Conservation (phyloP, 1,140 invertebrate species). For the Parapsyche elsis region DNA sequence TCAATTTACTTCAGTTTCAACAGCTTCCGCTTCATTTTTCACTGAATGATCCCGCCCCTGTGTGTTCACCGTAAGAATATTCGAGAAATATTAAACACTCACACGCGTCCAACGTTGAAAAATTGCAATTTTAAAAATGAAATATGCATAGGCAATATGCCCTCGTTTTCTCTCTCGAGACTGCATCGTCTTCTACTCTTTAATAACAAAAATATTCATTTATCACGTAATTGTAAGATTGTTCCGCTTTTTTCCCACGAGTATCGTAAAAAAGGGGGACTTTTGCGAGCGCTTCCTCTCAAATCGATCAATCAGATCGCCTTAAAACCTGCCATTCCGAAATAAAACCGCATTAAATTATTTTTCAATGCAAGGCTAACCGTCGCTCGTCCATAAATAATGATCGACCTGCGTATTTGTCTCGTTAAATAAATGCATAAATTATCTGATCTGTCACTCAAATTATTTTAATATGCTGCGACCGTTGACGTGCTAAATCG, state of each 20-base stretch:
- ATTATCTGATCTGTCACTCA: background rate
- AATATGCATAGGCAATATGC: slow-evolving; percentile 3
- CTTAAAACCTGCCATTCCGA: background rate
- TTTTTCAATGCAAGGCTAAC: background rate
- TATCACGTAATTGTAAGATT: no score
- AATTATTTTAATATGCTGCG: background rate
- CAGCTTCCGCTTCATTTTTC: slow-evolving; percentile 28
- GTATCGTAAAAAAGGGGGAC: no score
- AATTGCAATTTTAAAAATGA: slow-evolving; percentile 1
- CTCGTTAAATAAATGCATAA: background rate
- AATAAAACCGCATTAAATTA: background rate
- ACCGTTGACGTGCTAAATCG: background rate
- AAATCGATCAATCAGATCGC: background rate
- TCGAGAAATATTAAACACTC: background rate
- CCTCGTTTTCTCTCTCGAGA: background rate
- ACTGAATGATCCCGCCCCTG: slow-evolving; percentile 7
- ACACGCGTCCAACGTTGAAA: background rate
- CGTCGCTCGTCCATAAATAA: background rate
- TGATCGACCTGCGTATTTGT: background rate
- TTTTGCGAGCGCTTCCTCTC: no score
- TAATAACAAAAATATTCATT: no score
- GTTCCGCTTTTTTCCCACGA: no score
- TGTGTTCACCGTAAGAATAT: background rate
- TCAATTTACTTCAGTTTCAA: slow-evolving; percentile 30
- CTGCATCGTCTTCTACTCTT: no score